Percentiles rank a stretch among this genome's conserved stretches.
Evolutionary conservation across 2,888 invertebrate species (phyloP).

Genomic region (Leptinotarsa rubiginosa): DNA sequence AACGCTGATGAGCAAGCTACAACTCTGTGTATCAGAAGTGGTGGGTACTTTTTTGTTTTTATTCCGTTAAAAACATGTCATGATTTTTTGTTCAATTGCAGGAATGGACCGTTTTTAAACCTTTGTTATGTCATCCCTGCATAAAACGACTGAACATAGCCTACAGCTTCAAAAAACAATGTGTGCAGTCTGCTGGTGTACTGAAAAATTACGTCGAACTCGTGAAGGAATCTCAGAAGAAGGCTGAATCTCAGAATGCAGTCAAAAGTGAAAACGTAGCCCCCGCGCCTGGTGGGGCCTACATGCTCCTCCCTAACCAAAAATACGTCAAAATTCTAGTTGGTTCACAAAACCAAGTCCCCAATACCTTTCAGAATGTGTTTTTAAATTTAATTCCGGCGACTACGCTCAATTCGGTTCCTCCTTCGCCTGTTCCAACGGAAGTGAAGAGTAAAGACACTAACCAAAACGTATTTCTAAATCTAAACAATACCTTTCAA

Average conservation of each 20-base stretch:
- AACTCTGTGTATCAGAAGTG: slow-evolving; percentile 64
- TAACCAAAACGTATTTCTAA: slow-evolving; percentile 62
- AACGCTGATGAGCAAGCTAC: slow-evolving; percentile 61
- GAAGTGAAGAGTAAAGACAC: slow-evolving; percentile 53
- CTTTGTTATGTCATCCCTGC: slow-evolving; percentile 62
- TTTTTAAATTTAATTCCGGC: slow-evolving; percentile 62
- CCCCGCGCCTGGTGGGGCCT: slow-evolving; percentile 50
- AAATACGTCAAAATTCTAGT: slow-evolving; percentile 60
- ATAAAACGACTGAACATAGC: slow-evolving; percentile 61
- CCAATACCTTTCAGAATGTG: slow-evolving; percentile 59
- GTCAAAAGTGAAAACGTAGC: slow-evolving; percentile 45
- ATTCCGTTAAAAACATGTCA: neutral
- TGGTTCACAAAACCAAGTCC: slow-evolving; percentile 51
- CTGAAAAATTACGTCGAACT: slow-evolving; percentile 59
- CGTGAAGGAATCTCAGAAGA: slow-evolving; percentile 57
- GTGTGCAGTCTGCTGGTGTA: slow-evolving; percentile 59
- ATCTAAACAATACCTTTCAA: slow-evolving; percentile 59
- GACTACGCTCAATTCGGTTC: slow-evolving; percentile 45
- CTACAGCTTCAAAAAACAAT: slow-evolving; percentile 63
- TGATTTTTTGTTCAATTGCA: slow-evolving; percentile 45
- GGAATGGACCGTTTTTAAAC: slow-evolving; percentile 62
- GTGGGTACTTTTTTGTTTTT: slow-evolving; percentile 53
- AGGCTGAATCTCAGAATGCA: slow-evolving; percentile 51
- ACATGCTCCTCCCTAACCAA: slow-evolving; percentile 59
- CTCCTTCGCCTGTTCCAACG: slow-evolving; percentile 21